Conservation (phyloP, 2,888 invertebrate species). For the Gari tellinella region DNA sequence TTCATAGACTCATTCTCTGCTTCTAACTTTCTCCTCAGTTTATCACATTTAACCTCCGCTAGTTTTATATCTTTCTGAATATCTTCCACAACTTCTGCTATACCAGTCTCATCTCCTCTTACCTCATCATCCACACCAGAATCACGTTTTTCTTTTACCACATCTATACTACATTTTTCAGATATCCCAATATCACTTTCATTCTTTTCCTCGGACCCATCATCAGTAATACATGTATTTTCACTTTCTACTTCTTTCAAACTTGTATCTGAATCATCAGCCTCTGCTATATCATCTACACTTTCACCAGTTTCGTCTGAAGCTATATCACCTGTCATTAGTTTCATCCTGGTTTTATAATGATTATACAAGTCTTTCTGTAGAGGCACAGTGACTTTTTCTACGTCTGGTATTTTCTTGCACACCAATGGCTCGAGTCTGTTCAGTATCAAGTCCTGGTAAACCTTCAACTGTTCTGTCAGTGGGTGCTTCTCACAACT, state of each 20-base stretch:
- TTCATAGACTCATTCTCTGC: constrained; percentile 56
- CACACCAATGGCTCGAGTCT: constrained; percentile 70
- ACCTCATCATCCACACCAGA: neutral
- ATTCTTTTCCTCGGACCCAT: constrained; percentile 11
- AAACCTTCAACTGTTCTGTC: constrained; percentile 70
- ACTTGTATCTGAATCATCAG: neutral
- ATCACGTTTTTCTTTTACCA: constrained; percentile 1
- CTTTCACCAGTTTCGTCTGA: neutral
- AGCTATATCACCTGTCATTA: constrained; percentile 12
- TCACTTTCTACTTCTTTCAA: constrained; percentile 1
- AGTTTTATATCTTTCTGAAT: constrained; percentile 59
- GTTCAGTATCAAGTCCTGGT: constrained; percentile 73
- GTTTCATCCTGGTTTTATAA: constrained; percentile 9
- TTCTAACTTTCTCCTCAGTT: constrained; percentile 58
- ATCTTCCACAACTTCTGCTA: neutral
- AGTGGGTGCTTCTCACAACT: constrained; percentile 80
- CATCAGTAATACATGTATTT: constrained; percentile 13
- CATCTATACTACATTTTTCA: too few relatives aligned
- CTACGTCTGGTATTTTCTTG: constrained; percentile 59
- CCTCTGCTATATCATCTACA: neutral
- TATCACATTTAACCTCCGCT: constrained; percentile 61
- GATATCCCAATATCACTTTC: neutral
- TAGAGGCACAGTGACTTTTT: constrained; percentile 66
- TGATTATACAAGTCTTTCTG: neutral
- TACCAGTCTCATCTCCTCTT: neutral